Conservation (phyloP, 2,888 invertebrate genomes). For the Eretmocerus hayati region DNA sequence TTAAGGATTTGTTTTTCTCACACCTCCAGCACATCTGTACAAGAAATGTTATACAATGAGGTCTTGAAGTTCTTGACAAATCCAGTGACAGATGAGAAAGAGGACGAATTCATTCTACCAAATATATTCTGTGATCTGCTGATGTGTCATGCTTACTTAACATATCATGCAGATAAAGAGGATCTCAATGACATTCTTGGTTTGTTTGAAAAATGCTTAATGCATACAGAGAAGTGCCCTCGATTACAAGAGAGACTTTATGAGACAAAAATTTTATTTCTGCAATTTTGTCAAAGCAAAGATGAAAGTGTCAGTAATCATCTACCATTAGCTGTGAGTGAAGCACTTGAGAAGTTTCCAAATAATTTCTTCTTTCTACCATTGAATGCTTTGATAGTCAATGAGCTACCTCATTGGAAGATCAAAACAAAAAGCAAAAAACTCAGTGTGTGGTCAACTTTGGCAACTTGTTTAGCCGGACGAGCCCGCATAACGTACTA, state of each 20-base stretch:
- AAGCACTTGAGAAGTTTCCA: conserved; percentile 47
- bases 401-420: conserved; percentile 53
- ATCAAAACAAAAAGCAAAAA: conserved; percentile 39
- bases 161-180: conserved; percentile 40
- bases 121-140: conserved; percentile 51
- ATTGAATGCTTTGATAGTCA: conserved; percentile 48
- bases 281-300: conserved; percentile 32
- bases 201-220: conserved; percentile 32
- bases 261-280: conserved; percentile 43
- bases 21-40: conserved; percentile 3
- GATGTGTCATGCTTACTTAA: conserved; percentile 51
- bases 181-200: conserved; percentile 25
- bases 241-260: conserved; percentile 45
- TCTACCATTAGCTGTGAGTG: conserved; percentile 27
- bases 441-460: conserved; percentile 31
- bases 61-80: conserved; percentile 27
- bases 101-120: conserved; percentile 47
- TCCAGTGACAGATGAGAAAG: conserved; percentile 25
- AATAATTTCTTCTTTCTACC: conserved; percentile 55
- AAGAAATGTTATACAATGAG: conserved; percentile 19
- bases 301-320: conserved; percentile 10
- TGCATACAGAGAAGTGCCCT: conserved; percentile 28
- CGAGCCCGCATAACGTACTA: conserved; percentile 33
- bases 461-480: conserved; percentile 36
- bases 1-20: neutral